phyloP scores from a whole-genome alignment of 2,888 invertebrate genomes.

The Agrochola litura region DNA sequence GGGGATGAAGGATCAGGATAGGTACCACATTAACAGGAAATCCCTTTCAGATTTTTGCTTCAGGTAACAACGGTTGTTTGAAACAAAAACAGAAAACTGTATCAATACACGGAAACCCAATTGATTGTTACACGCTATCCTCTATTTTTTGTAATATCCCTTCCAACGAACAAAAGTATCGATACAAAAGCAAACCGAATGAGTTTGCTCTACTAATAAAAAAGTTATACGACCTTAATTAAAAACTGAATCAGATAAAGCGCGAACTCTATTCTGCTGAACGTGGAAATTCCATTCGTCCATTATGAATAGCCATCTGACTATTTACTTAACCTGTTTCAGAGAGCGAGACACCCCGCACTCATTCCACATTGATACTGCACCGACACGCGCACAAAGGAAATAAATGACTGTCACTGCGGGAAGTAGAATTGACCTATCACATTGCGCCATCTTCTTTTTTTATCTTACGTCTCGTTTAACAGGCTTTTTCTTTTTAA shows the following conservation, averaged over 20 bases:
- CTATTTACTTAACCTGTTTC: slow-evolving; percentile 88
- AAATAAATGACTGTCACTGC: slow-evolving; percentile 79
- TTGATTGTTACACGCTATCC: slow-evolving; percentile 22
- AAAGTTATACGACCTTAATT: slow-evolving; percentile 77
- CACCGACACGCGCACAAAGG: slow-evolving; percentile 76
- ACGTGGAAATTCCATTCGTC: slow-evolving; percentile 78
- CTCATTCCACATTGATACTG: slow-evolving; percentile 75
- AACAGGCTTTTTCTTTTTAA: slow-evolving; percentile 57
- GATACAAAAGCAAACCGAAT: slow-evolving; percentile 42
- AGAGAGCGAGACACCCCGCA: slow-evolving; percentile 76
- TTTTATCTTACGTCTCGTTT: slow-evolving; percentile 64
- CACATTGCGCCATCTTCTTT: slow-evolving; percentile 67
- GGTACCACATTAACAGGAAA: slow-evolving; percentile 9
- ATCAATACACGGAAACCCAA: slow-evolving; percentile 26
- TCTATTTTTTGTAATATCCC: slow-evolving; percentile 13
- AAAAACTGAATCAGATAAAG: slow-evolving; percentile 81
- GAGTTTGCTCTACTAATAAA: slow-evolving; percentile 47
- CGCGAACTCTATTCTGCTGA: slow-evolving; percentile 79
- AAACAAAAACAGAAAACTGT: slow-evolving; percentile 13
- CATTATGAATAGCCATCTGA: slow-evolving; percentile 80
- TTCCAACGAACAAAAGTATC: slow-evolving; percentile 29
- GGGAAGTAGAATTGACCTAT: slow-evolving; percentile 76
- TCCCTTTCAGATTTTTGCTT: neutral
- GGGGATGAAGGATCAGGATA: neutral
- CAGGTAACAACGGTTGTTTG: slow-evolving; percentile 1